Base-by-base conservation (phyloP, 2,888 invertebrate genomes). In the Hirtodrosophila histrioides region DNA sequence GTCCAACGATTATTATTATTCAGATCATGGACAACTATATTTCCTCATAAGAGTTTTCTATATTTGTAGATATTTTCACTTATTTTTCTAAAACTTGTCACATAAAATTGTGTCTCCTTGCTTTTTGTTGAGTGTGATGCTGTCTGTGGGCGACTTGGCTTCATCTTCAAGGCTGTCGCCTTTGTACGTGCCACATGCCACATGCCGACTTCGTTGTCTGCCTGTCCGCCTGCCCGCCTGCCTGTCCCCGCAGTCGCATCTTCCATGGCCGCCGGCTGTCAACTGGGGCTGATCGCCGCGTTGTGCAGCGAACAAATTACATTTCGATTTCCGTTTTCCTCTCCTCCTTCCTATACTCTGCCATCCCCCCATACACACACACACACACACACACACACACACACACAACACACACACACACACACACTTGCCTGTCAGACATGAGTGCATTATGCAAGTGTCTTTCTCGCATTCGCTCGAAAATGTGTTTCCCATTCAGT, bases 281-380 rank as follows among this genome's bases (percentile, higher is more conserved):
- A 83, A 65, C 69, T 74, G 62, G 49, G 46, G 43, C 64, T 78
- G 78, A 75, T 72, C 75, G 67, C 57, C 67, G 67, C 60, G 64
- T 68, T 71, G 68, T 68, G 63, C 76, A 76, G 60, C 64, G 69
- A 77, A 65, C 78, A 80, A 84, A 81, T 80, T 80, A 80, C 84
- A 81, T 84, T 84, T 81, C 84, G 81, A 84, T 81, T 84, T 84
- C 75, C 73, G 81, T 72, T 69, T 67, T 64, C 61, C 64, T 57
- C 50, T 44, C 49, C 40, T 50, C 33, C 43, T 50, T 27, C 43
- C 50, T 50, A 17, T 56, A 17, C 29, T 7, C 10, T 2, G 3
- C 44, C 23, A 29, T 48, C 12, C 36, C 35, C 9, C 3, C 27
- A 33, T 5, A 0, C 9, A 11, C 8, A 6, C 31, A 11, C 33